Conservation (phyloP, 1,140 invertebrate genomes). For the Lepidurus arcticus region DNA sequence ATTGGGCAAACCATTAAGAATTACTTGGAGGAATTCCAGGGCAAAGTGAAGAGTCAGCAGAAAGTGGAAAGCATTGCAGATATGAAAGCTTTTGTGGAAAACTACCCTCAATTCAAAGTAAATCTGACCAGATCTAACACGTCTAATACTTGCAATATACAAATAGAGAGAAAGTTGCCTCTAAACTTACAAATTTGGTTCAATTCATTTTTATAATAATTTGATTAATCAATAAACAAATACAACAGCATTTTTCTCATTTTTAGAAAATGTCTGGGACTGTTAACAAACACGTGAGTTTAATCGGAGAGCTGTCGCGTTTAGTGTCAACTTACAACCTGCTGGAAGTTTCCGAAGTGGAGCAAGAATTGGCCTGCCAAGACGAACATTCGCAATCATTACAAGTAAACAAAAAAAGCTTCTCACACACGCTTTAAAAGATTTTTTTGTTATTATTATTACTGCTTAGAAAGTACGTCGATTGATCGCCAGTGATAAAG, state of each 20-base stretch:
- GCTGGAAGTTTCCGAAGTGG: slow-evolving; percentile 88
- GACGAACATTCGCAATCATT: slow-evolving; percentile 84
- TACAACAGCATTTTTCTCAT: slow-evolving; percentile 35
- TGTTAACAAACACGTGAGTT: slow-evolving; percentile 92
- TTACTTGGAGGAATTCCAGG: slow-evolving; percentile 96
- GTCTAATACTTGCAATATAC: background rate
- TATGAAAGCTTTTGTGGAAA: slow-evolving; percentile 98
- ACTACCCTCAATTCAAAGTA: slow-evolving; percentile 94
- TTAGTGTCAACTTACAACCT: slow-evolving; percentile 71
- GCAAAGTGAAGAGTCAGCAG: slow-evolving; percentile 88
- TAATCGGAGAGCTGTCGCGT: slow-evolving; percentile 88
- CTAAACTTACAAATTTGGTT: background rate
- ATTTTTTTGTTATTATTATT: background rate
- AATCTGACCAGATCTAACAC: background rate
- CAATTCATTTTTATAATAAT: background rate
- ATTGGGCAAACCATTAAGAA: slow-evolving; percentile 95
- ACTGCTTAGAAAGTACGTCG: slow-evolving; percentile 57
- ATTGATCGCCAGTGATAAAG: slow-evolving; percentile 61
- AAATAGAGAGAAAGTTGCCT: no score
- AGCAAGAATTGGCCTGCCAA: slow-evolving; percentile 92
- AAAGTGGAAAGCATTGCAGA: slow-evolving; percentile 97
- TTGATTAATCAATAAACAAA: slow-evolving; percentile 25
- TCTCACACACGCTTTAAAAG: background rate
- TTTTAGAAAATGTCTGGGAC: slow-evolving; percentile 92
- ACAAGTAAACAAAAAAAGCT: slow-evolving; percentile 43